Evolutionary conservation across 2,888 invertebrate genomes (phyloP).

Genomic region (Cetonia aurata): DNA sequence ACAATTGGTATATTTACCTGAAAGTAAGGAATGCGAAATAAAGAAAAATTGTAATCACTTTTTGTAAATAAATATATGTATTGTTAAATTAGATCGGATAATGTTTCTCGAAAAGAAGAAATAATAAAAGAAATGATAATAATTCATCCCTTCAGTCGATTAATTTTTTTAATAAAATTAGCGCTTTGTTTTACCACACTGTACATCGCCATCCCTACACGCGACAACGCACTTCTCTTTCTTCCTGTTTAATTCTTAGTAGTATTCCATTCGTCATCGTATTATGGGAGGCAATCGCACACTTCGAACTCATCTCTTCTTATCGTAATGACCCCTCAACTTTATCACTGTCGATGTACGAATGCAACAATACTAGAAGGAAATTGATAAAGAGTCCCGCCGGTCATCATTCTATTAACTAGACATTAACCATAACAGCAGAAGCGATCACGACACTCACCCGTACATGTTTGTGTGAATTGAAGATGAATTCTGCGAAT

Average conservation of each 20-base stretch:
- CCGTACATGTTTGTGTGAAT: conserved; percentile 1
- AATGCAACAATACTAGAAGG: conserved; percentile 13
- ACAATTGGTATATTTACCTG: too few relatives aligned
- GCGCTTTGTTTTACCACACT: too few relatives aligned
- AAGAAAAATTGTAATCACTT: too few relatives aligned
- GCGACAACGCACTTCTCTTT: too few relatives aligned
- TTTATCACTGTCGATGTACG: background rate
- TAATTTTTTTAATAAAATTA: too few relatives aligned
- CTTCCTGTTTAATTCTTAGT: background rate
- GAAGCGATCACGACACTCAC: conserved; percentile 8
- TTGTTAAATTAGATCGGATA: too few relatives aligned
- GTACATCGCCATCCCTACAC: too few relatives aligned
- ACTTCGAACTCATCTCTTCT: conserved; percentile 1
- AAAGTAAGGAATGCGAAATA: too few relatives aligned
- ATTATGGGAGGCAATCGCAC: background rate
- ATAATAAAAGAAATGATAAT: too few relatives aligned
- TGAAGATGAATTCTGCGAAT: conserved; percentile 8
- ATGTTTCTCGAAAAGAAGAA: too few relatives aligned
- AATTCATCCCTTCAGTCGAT: too few relatives aligned
- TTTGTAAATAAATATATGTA: too few relatives aligned
- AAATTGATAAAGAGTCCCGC: conserved; percentile 27
- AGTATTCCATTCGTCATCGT: background rate
- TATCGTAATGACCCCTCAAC: conserved; percentile 31
- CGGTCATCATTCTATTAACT: conserved; percentile 41
- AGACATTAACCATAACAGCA: conserved; percentile 13